Evolutionary conservation across 1,140 invertebrate species (phyloP).

Genomic region (Sycophaga agraensis): DNA sequence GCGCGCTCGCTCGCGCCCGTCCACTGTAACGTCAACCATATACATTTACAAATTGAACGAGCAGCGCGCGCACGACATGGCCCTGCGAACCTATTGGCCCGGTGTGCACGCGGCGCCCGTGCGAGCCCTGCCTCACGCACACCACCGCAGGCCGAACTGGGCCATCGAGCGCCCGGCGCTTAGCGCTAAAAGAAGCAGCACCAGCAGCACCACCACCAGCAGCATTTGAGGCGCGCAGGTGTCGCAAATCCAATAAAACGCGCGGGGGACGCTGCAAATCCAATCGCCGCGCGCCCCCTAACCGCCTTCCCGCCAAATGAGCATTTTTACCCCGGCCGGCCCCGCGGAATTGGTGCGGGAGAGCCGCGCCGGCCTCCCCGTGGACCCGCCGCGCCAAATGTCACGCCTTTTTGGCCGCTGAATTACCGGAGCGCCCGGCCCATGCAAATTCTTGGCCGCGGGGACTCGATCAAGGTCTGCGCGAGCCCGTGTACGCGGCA

Average conservation of each 20-base stretch:
- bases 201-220: not conserved
- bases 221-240: not conserved
- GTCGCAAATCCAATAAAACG: conserved; percentile 1
- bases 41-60: conserved; percentile 14
- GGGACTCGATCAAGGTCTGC: too few species aligned
- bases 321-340: not conserved
- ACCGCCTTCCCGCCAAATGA: not conserved
- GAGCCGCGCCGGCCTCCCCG: not conserved
- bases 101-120: too few species aligned
- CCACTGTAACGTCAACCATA: not conserved
- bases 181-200: too few species aligned
- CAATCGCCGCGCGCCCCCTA: not conserved
- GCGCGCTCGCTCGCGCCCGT: not conserved
- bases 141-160: too few species aligned
- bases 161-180: too few species aligned
- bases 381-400: too few species aligned
- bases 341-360: not conserved
- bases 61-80: not conserved
- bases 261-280: not conserved
- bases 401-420: not conserved
- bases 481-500: not conserved
- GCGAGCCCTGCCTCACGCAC: too few species aligned
- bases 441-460: too few species aligned
- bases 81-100: too few species aligned
- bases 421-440: too few species aligned